These are phyloP conservation scores for Physeter macrocephalus DNA, from an alignment of 2,113 vertebrate species.

Conservation along the genomic window DNA sequence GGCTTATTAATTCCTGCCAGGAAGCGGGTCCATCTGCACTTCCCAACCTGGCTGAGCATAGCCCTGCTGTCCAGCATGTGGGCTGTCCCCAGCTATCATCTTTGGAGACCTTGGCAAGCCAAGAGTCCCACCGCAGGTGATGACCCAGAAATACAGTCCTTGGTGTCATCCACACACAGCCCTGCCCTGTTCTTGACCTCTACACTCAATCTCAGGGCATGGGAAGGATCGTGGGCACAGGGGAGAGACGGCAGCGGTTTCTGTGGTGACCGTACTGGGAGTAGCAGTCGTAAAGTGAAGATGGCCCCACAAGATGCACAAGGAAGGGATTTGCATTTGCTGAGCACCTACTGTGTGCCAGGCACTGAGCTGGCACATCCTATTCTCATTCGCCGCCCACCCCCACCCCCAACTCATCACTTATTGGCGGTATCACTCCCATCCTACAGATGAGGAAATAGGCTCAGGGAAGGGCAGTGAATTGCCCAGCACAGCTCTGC, in stretches of 20 bases:
- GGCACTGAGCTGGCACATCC: background rate
- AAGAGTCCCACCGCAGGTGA: background rate
- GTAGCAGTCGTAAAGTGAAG: background rate
- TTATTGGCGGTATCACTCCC: background rate
- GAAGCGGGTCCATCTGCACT: background rate
- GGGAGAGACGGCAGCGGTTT: background rate
- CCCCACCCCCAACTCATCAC: background rate
- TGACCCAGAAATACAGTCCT: background rate
- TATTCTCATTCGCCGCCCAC: background rate
- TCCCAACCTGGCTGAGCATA: background rate
- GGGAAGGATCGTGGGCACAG: accelerated
- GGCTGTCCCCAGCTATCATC: background rate
- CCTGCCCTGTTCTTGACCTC: background rate
- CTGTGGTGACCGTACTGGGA: background rate
- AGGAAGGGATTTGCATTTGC: background rate
- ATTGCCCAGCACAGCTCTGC: background rate
- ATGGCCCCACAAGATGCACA: background rate
- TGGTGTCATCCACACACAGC: background rate
- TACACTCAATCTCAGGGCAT: background rate
- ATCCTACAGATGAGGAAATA: too few species aligned
- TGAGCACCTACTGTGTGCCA: background rate
- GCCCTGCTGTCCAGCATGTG: background rate
- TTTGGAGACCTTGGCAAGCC: background rate
- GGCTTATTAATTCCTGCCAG: background rate
- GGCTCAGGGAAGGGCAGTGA: background rate